These are phyloP conservation scores for Caloenas nicobarica DNA, from an alignment of 2,113 vertebrate species.

Conservation along the genomic window DNA sequence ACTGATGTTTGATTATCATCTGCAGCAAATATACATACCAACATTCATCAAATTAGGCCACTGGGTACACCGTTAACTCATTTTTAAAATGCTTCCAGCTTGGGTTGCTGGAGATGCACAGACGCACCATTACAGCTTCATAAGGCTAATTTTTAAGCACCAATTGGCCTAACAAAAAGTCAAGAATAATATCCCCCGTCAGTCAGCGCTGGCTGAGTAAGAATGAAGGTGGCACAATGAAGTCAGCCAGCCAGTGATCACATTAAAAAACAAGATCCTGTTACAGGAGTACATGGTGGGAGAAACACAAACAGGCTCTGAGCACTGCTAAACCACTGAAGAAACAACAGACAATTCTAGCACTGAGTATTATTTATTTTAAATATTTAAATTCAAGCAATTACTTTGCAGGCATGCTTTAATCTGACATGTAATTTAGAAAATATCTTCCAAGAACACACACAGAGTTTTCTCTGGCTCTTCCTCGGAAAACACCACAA, in stretches of 20 bases:
- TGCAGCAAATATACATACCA: background rate
- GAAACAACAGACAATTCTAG: background rate
- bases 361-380: background rate
- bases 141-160: constrained; percentile 19
- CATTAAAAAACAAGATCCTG: constrained; percentile 36
- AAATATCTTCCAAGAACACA: background rate
- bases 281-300: background rate
- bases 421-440: background rate
- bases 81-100: background rate
- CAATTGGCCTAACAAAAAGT: constrained; percentile 17
- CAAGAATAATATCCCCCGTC: constrained; percentile 15
- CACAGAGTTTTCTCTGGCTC: background rate
- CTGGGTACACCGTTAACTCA: background rate
- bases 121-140: background rate
- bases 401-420: background rate
- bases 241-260: background rate
- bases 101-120: background rate
- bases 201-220: background rate
- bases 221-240: constrained; percentile 12
- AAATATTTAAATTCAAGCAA: background rate
- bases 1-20: background rate
- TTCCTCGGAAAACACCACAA: background rate
- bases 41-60: background rate
- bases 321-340: background rate
- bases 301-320: background rate